Evolutionary conservation across 2,888 invertebrate genomes (phyloP), one percentile per base, ranked within the genome.

Genomic region (Tortrix viridana): DNA sequence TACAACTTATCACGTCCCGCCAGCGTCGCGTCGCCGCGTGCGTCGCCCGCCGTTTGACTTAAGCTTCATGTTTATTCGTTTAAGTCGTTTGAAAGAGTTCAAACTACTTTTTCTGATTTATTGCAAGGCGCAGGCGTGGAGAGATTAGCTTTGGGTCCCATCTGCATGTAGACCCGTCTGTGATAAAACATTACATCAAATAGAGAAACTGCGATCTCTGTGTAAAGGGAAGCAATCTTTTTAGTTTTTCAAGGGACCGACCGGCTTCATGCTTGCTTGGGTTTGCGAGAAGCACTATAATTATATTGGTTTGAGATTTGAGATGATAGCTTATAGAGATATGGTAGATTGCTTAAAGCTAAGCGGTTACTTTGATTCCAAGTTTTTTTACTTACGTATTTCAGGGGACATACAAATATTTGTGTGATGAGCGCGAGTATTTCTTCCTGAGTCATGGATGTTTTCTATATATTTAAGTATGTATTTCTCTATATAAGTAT

Each of bases 181-280:
- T 60, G 56, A 52, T 62, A 50, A 38, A 56, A 62, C 62, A 44
- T 62, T 56, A 62, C 62, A 49, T 62, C 62, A 62, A 62, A 61
- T 20, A 50, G 37, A 20, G 20, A 41, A 41, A 52, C 58, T 23
- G 55, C 26, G 53, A 41, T 41, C 14, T 41, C 18, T 41, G 20
- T 22, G 53, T 22, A 53, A 49, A 55, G 50, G 23, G 38, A 62
- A 19, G 56, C 56, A 62, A 62, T 62, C 50, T 56, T 56, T 59
- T 62, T 56, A 56, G 57, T 55, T 32, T 38, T 61, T 23, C 56
- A 7, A 41, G 18, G 23, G 48, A 9, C 12, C 5, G n/a, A n/a
- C 16, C 12, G 22, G 22, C 20, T 20, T 7, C 20, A 7, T 20
- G 22, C 20, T n/a, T 16, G 5, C 41, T 18, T 37, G 53, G 58